Conservation (phyloP, 2,797 vertebrate genomes). For the Pogonophryne albipinna region DNA sequence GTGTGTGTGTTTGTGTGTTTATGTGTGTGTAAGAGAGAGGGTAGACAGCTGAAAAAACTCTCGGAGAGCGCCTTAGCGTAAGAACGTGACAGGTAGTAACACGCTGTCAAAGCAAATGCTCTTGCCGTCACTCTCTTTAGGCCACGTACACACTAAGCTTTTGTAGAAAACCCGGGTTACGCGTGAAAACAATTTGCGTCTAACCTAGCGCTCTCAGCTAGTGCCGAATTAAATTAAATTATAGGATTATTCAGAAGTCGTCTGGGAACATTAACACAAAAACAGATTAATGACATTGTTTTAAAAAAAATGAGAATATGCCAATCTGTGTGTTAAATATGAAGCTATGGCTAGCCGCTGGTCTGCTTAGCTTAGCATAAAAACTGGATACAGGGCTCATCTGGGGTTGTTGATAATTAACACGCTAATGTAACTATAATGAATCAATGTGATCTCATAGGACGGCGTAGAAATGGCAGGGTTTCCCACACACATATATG, state of each 20-base stretch:
- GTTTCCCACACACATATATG: too few relatives aligned
- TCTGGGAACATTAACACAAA: conserved; percentile 11
- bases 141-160: not conserved
- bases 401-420: not conserved
- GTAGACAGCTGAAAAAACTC: conserved; percentile 12
- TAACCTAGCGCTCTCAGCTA: not conserved
- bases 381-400: not conserved
- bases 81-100: conserved; percentile 73
- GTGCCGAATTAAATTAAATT: not conserved
- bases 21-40: not conserved
- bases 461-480: too few relatives aligned
- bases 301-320: too few relatives aligned
- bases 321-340: not conserved
- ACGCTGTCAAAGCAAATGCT: conserved; percentile 66
- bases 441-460: too few relatives aligned
- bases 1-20: not conserved
- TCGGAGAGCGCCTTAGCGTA: conserved; percentile 45
- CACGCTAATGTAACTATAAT: not conserved
- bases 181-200: conserved; percentile 15
- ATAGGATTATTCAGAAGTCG: not conserved
- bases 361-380: not conserved
- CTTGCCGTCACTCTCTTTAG: conserved; percentile 39
- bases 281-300: not conserved
- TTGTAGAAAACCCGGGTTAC: conserved; percentile 20
- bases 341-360: not conserved